Percentiles rank a stretch among this genome's conserved stretches.
phyloP scores from a whole-genome alignment of 2,797 vertebrate species.

The Enteromius afrohamiltoni region DNA sequence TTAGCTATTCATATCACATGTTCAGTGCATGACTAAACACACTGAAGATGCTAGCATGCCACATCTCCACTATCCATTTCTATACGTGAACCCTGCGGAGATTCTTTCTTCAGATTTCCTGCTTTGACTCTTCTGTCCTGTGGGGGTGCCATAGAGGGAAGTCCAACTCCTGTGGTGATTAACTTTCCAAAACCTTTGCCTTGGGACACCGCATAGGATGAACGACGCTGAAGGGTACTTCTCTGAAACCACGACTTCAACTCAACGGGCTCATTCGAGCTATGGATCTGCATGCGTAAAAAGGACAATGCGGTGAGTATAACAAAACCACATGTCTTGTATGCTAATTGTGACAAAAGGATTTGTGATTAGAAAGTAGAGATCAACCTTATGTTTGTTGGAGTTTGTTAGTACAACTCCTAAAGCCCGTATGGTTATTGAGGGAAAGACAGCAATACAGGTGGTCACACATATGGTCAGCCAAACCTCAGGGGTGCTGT shows the following conservation, averaged over 20 bases:
- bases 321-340: background rate
- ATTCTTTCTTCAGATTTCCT: slow-evolving; percentile 32
- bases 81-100: background rate
- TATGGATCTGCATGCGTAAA: slow-evolving; percentile 72
- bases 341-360: background rate
- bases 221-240: slow-evolving; percentile 68
- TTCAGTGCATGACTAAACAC: slow-evolving; percentile 2
- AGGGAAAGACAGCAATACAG: slow-evolving; percentile 78
- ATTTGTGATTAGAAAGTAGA: background rate
- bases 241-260: slow-evolving; percentile 67
- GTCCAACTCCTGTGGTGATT: slow-evolving; percentile 70
- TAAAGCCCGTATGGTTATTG: slow-evolving; percentile 70
- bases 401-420: slow-evolving; percentile 50
- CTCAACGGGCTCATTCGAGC: slow-evolving; percentile 61
- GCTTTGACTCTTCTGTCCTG: slow-evolving; percentile 56
- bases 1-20: background rate
- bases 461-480: slow-evolving; percentile 83
- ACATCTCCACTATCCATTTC: slow-evolving; percentile 11
- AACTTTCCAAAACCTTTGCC: slow-evolving; percentile 75
- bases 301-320: background rate
- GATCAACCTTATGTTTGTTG: slow-evolving; percentile 74
- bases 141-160: slow-evolving; percentile 27
- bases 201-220: slow-evolving; percentile 86
- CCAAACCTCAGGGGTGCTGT: slow-evolving; percentile 77
- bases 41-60: slow-evolving; percentile 8